A percentile compares a stretch with the other conserved stretches of the same genome.
Conservation (phyloP, 1,140 invertebrate genomes). For the Magallana angulata region DNA sequence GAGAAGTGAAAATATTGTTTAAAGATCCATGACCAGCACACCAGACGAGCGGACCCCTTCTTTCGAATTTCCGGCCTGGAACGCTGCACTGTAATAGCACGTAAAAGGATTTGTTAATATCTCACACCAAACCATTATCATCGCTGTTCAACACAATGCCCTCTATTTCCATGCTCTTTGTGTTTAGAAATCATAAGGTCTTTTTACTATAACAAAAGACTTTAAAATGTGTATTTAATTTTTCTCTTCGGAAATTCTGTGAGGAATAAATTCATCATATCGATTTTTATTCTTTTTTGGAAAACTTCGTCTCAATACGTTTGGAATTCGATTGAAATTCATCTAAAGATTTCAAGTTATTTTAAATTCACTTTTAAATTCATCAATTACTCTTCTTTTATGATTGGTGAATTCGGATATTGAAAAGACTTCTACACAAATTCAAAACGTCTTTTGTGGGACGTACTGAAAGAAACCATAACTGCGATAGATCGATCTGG, state of each 20-base stretch:
- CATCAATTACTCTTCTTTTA: constrained; percentile 10
- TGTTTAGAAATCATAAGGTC: constrained; percentile 34
- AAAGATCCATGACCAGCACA: constrained; percentile 1
- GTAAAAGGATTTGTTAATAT: constrained; percentile 28
- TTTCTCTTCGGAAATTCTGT: background rate
- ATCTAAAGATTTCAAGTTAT: constrained; percentile 24
- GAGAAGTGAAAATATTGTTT: constrained; percentile 16
- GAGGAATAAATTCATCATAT: constrained; percentile 32
- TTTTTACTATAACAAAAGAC: constrained; percentile 20
- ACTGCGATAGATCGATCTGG: constrained; percentile 13
- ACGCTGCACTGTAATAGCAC: background rate
- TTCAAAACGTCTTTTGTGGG: constrained; percentile 11
- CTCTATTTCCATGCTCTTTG: constrained; percentile 1
- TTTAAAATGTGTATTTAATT: constrained; percentile 29
- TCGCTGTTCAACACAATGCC: background rate
- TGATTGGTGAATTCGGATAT: constrained; percentile 18
- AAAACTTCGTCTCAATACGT: constrained; percentile 16
- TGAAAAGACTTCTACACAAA: background rate
- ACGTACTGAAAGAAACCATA: background rate
- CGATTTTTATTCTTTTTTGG: background rate
- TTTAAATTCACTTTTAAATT: constrained; percentile 35
- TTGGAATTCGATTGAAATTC: constrained; percentile 13
- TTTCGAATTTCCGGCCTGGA: constrained; percentile 20
- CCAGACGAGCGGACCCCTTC: background rate
- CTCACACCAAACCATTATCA: background rate